Conservation (phyloP, 2,797 vertebrate genomes). For the Mareca strepera region DNA sequence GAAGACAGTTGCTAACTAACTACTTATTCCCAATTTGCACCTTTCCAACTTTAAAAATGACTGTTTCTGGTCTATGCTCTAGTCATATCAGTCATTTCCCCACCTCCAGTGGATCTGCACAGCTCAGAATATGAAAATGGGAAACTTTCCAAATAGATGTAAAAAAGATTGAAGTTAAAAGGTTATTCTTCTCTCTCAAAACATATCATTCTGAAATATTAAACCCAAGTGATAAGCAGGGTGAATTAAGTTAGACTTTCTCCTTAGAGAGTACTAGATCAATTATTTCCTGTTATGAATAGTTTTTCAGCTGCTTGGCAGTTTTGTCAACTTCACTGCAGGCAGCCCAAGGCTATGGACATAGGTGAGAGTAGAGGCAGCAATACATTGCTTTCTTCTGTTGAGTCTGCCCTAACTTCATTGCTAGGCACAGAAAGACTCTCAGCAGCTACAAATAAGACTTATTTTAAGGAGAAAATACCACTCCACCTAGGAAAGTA, state of each 20-base stretch:
- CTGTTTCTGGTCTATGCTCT: not conserved
- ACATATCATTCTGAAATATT: not conserved
- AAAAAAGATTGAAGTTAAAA: not conserved
- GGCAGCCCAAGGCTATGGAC: not conserved
- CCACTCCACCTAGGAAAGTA: not conserved
- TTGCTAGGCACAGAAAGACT: not conserved
- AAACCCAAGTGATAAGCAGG: not conserved
- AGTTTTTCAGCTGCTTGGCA: not conserved
- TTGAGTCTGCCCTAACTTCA: not conserved
- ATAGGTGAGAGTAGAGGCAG: not conserved
- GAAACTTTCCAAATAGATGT: not conserved
- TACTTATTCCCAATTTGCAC: not conserved
- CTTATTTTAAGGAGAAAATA: not conserved
- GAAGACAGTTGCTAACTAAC: not conserved
- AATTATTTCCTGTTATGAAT: not conserved
- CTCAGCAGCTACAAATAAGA: not conserved
- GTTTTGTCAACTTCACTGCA: not conserved
- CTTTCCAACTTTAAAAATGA: not conserved
- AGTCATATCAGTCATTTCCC: not conserved
- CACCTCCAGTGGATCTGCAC: not conserved
- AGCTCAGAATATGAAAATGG: not conserved
- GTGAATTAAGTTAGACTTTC: not conserved
- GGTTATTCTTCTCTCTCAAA: not conserved
- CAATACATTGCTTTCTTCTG: not conserved
- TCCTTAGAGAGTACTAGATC: not conserved